A percentile compares a stretch with the other conserved stretches of the same genome.
Conservation (phyloP, 2,113 vertebrate genomes). For the Pelecanus crispus region DNA sequence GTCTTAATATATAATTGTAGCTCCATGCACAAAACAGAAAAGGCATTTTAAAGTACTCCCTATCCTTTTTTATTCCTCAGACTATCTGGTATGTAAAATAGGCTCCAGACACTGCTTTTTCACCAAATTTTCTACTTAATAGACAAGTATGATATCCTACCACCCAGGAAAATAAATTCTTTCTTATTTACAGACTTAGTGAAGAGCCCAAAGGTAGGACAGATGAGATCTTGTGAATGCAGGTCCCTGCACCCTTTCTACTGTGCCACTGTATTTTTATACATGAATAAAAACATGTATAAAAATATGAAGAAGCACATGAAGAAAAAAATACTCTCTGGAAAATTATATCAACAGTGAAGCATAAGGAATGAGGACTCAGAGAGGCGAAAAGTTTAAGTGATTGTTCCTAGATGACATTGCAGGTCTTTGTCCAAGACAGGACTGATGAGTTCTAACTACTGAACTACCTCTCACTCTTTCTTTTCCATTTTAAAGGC, state of each 20-base stretch:
- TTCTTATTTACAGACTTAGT: background rate
- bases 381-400: background rate
- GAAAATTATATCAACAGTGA: background rate
- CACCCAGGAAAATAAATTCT: background rate
- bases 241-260: background rate
- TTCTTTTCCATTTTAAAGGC: background rate
- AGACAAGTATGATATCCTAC: background rate
- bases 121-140: conserved; percentile 5
- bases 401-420: background rate
- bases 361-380: background rate
- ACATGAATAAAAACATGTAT: background rate
- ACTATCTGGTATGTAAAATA: background rate
- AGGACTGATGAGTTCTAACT: background rate
- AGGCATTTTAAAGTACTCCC: background rate
- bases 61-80: background rate
- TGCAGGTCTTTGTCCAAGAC: background rate
- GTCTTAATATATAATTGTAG: background rate
- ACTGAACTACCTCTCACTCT: background rate
- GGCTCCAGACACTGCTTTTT: conserved; percentile 6
- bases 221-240: background rate
- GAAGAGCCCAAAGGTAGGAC: background rate
- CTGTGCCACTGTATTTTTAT: background rate
- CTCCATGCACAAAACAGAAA: background rate
- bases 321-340: background rate
- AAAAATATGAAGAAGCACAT: background rate